Conservation (phyloP, 2,113 vertebrate species). For the Xenopus tropicalis region DNA sequence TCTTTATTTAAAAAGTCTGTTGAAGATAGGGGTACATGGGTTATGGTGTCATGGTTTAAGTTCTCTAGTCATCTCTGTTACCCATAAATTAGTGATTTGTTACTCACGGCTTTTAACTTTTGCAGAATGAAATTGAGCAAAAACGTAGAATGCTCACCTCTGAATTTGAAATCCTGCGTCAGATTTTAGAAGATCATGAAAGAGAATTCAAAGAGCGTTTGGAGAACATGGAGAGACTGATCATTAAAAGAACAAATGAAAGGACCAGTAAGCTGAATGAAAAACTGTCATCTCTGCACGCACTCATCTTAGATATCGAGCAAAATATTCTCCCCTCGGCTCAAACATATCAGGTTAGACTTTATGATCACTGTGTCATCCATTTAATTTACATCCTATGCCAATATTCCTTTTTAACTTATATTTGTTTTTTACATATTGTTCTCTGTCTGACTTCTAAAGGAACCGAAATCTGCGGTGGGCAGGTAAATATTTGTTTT, state of each 20-base stretch:
- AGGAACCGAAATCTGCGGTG: not conserved
- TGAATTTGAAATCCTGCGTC: slow-evolving; percentile 16
- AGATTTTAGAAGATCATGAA: slow-evolving; percentile 20
- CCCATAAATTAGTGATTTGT: too few relatives aligned
- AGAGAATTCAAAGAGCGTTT: not conserved
- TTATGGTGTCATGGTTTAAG: too few relatives aligned
- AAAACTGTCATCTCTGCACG: slow-evolving; percentile 8
- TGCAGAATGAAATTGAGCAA: slow-evolving; percentile 14
- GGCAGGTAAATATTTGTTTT: not conserved
- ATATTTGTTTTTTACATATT: not conserved
- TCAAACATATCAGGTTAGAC: not conserved
- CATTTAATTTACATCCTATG: not conserved
- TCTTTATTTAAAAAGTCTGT: not conserved
- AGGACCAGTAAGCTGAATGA: not conserved
- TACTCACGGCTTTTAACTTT: not conserved
- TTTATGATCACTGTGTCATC: not conserved
- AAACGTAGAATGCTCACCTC: slow-evolving; percentile 7
- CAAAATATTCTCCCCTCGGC: not conserved
- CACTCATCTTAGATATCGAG: slow-evolving; percentile 13
- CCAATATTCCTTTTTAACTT: not conserved
- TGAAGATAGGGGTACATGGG: too few relatives aligned
- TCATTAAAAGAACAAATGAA: slow-evolving; percentile 15
- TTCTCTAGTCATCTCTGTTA: too few relatives aligned
- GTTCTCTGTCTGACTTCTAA: not conserved
- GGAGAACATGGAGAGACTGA: slow-evolving; percentile 7